Percentiles rank a stretch among this genome's conserved stretches.
These are phyloP conservation scores for Seriola dumerili DNA, from an alignment of 2,113 vertebrate species.

Conservation along the genomic window DNA sequence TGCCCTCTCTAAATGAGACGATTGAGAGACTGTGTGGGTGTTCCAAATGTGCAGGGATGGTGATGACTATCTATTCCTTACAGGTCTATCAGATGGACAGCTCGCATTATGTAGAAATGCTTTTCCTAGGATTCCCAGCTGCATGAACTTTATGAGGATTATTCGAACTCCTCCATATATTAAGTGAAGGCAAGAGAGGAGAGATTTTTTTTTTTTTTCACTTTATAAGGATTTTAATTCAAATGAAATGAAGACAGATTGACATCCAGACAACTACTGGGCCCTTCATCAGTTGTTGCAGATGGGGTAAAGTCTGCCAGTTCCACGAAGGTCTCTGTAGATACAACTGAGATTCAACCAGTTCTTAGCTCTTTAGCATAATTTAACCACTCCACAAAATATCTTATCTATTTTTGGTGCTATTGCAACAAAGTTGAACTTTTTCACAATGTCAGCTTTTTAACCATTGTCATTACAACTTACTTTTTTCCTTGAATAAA, in stretches of 20 bases:
- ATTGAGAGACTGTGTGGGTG: constrained; percentile 72
- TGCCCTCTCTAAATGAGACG: constrained; percentile 70
- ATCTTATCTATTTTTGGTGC: constrained; percentile 4
- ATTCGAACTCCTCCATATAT: constrained; percentile 56
- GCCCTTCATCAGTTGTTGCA: constrained; percentile 53
- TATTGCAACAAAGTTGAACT: constrained; percentile 9
- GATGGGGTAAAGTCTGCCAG: constrained; percentile 36
- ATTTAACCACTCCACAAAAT: not conserved
- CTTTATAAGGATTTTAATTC: constrained; percentile 53
- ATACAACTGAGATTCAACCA: constrained; percentile 6
- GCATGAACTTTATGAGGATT: constrained; percentile 62
- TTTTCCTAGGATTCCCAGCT: constrained; percentile 63
- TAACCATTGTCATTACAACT: not conserved
- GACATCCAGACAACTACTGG: constrained; percentile 47
- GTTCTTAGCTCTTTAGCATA: not conserved
- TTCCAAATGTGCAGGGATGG: constrained; percentile 65
- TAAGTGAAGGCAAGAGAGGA: constrained; percentile 57
- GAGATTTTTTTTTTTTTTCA: constrained; percentile 17
- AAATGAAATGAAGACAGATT: constrained; percentile 60
- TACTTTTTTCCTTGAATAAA: constrained; percentile 1
- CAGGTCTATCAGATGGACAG: constrained; percentile 77
- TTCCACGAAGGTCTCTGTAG: constrained; percentile 32
- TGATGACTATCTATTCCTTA: constrained; percentile 76
- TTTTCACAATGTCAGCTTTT: constrained; percentile 29
- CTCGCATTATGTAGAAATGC: constrained; percentile 70